Percentiles rank a stretch among this genome's conserved stretches.
These are phyloP conservation scores for Rattus norvegicus DNA, from an alignment of 2,113 vertebrate species.

Conservation along the genomic window DNA sequence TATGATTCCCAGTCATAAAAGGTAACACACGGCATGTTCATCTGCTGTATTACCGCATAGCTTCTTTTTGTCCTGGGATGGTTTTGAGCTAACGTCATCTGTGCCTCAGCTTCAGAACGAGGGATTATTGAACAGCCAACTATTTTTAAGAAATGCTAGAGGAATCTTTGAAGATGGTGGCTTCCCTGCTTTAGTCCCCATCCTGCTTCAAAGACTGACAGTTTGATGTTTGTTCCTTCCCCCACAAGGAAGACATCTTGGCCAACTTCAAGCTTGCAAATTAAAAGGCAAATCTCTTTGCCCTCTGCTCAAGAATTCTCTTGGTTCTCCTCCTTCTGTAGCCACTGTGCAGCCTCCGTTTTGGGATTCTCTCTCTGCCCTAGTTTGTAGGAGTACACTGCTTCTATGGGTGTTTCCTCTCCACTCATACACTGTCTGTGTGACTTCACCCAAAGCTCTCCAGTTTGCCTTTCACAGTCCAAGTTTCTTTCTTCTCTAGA, in stretches of 20 bases:
- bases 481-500: too few relatives aligned
- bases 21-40: not conserved
- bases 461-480: not conserved
- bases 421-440: too few relatives aligned
- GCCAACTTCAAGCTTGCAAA: not conserved
- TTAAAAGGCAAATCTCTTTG: not conserved
- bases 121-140: not conserved
- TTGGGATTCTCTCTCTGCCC: not conserved
- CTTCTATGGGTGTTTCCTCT: not conserved
- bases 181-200: not conserved
- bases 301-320: not conserved
- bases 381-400: not conserved
- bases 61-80: not conserved
- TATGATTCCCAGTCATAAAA: constrained; percentile 42
- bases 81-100: not conserved
- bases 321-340: not conserved
- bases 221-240: not conserved
- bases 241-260: not conserved
- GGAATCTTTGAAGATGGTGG: not conserved
- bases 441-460: not conserved
- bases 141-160: not conserved
- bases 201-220: not conserved
- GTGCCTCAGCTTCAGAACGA: not conserved
- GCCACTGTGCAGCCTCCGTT: not conserved
- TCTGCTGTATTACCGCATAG: not conserved